A percentile compares a stretch with the other conserved stretches of the same genome.
Conservation (phyloP, 2,113 vertebrate genomes). For the Sander lucioperca region DNA sequence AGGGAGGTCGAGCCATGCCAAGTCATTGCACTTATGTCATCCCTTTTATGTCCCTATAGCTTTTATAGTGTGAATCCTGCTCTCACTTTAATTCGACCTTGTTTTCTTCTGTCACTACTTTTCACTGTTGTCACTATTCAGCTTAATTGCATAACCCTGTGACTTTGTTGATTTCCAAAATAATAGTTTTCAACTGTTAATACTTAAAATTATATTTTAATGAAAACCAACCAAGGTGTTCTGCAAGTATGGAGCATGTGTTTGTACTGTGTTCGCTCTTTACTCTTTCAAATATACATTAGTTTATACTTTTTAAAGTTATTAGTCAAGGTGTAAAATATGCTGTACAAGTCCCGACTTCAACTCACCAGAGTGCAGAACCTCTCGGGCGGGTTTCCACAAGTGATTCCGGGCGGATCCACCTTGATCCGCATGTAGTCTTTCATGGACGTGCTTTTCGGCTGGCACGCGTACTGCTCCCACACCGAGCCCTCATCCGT, state of each 20-base stretch:
- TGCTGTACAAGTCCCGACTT: neutral
- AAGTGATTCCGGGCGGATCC: constrained; percentile 94
- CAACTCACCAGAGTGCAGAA: constrained; percentile 98
- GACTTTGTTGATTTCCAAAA: constrained; percentile 11
- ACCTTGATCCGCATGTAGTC: constrained; percentile 93
- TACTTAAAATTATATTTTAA: neutral
- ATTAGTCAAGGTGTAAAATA: neutral
- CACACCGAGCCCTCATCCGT: constrained; percentile 95
- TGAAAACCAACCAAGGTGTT: neutral
- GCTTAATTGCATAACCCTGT: neutral
- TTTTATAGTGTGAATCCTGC: constrained; percentile 44
- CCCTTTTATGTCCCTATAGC: constrained; percentile 36
- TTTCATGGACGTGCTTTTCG: constrained; percentile 91
- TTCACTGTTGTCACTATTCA: constrained; percentile 10
- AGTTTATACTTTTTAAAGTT: neutral
- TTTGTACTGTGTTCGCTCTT: neutral
- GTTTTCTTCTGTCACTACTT: constrained; percentile 13
- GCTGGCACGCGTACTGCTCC: constrained; percentile 98
- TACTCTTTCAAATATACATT: neutral
- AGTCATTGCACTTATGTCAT: constrained; percentile 64
- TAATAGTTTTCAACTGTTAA: neutral
- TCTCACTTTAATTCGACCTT: constrained; percentile 38
- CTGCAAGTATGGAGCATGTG: neutral
- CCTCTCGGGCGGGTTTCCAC: constrained; percentile 94
- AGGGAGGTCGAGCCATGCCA: constrained; percentile 49